These are phyloP conservation scores for Leptinotarsa peninsularis DNA, from an alignment of 2,888 invertebrate species.

Conservation along the genomic window DNA sequence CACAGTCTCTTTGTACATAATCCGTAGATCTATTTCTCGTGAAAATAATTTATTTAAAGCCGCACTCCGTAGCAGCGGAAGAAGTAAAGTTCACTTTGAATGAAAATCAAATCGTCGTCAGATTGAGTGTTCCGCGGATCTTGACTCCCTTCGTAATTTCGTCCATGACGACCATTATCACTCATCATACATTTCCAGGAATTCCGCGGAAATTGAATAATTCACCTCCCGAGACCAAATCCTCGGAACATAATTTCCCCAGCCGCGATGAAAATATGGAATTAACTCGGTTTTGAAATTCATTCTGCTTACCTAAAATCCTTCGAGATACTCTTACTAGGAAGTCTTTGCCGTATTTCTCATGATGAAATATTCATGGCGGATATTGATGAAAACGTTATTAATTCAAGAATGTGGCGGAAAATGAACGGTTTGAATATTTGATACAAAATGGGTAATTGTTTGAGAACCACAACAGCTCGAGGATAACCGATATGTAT, in stretches of 20 bases:
- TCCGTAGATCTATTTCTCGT: too few relatives aligned
- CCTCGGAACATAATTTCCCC: conserved; percentile 13
- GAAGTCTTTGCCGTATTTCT: conserved; percentile 1
- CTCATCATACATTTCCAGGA: not conserved
- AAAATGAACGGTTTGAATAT: not conserved
- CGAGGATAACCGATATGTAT: too few relatives aligned
- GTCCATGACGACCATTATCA: conserved; percentile 12
- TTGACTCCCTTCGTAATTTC: not conserved
- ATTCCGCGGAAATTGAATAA: conserved; percentile 8
- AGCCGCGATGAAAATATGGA: conserved; percentile 18
- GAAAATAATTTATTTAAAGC: too few relatives aligned
- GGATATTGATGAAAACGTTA: conserved; percentile 11
- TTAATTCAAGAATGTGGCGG: conserved; percentile 14
- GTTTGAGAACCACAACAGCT: not conserved
- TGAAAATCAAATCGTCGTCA: not conserved
- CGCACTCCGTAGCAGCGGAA: too few relatives aligned
- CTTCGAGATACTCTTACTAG: conserved; percentile 3
- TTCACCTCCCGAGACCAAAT: conserved; percentile 16
- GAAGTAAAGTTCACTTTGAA: not conserved
- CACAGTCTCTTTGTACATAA: too few relatives aligned
- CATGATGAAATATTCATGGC: conserved; percentile 16
- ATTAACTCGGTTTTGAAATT: conserved; percentile 16
- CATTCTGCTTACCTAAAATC: conserved; percentile 18
- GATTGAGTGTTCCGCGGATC: not conserved
- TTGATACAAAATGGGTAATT: not conserved